These are phyloP conservation scores for Archips crataeganus DNA, from an alignment of 2,888 invertebrate species.

Conservation along the genomic window DNA sequence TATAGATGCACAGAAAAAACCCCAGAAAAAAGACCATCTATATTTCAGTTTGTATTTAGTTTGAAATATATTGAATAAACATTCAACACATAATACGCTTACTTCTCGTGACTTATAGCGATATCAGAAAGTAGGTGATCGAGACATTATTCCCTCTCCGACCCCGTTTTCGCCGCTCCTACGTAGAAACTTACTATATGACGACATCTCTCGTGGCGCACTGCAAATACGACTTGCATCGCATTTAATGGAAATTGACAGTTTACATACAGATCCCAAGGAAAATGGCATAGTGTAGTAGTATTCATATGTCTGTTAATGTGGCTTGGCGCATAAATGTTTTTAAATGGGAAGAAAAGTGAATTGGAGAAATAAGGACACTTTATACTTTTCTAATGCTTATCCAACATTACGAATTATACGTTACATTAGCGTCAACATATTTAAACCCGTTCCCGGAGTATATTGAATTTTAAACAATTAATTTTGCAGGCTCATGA, in stretches of 20 bases:
- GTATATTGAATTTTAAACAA: no score
- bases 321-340: neutral
- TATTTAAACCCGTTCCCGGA: no score
- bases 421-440: no score
- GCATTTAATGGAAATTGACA: neutral
- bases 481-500: neutral
- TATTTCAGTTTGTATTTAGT: no score
- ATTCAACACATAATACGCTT: constrained; percentile 22
- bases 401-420: no score
- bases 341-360: neutral
- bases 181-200: constrained; percentile 66
- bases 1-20: no score
- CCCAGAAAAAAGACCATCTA: no score
- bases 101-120: constrained; percentile 48
- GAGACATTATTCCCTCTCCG: constrained; percentile 76
- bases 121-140: constrained; percentile 59
- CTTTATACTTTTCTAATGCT: neutral
- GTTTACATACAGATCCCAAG: neutral
- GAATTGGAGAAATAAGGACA: neutral
- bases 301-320: neutral
- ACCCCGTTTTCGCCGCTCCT: constrained; percentile 64
- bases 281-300: neutral
- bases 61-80: no score
- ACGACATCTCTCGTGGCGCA: constrained; percentile 43
- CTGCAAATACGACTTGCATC: constrained; percentile 2